Evolutionary conservation across 2,113 vertebrate species (phyloP).

Genomic region (Phoenicopterus ruber): DNA sequence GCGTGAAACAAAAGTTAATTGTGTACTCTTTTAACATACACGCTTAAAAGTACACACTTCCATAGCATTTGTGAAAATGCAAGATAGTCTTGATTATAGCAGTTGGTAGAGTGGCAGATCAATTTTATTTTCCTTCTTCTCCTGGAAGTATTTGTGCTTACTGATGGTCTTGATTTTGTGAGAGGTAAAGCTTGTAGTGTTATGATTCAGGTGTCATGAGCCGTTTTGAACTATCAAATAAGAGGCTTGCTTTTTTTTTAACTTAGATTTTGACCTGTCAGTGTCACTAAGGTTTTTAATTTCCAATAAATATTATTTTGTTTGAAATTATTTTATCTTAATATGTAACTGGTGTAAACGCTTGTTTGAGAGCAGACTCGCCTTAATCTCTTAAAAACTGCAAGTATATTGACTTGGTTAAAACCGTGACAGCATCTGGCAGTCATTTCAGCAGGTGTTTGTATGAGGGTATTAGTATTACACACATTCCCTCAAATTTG

Average conservation of each 20-base stretch:
- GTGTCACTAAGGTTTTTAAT: background rate
- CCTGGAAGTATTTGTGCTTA: background rate
- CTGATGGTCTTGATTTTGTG: background rate
- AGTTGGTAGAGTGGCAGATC: background rate
- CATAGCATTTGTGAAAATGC: background rate
- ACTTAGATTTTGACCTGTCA: background rate
- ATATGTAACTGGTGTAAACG: background rate
- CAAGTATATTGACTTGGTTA: background rate
- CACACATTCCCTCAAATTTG: background rate
- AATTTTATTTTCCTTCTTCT: background rate
- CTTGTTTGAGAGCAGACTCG: background rate
- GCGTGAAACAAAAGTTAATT: background rate
- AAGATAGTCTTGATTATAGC: background rate
- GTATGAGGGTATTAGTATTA: background rate
- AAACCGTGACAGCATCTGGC: slow-evolving; percentile 5
- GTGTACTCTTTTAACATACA: background rate
- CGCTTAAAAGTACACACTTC: background rate
- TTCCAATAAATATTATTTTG: background rate
- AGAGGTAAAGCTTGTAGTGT: background rate
- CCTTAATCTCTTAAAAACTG: background rate
- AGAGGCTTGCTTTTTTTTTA: background rate
- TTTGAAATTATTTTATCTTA: background rate
- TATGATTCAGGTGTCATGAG: background rate
- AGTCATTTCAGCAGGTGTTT: slow-evolving; percentile 16
- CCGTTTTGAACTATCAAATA: background rate